These are phyloP conservation scores for Gryllus bimaculatus DNA, from an alignment of 1,140 invertebrate species.

Conservation along the genomic window DNA sequence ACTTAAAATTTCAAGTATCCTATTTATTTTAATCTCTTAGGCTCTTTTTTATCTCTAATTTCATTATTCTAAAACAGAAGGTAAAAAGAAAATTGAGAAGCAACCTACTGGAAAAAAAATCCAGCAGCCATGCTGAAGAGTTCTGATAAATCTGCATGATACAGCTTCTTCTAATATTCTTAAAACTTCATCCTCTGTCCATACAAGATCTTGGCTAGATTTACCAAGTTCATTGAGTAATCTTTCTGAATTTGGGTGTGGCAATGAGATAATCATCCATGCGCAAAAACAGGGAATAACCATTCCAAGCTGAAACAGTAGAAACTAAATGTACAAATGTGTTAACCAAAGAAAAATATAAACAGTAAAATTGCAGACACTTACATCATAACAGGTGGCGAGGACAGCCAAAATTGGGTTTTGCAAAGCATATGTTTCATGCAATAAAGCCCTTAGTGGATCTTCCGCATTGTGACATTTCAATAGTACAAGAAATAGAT, in stretches of 20 bases:
- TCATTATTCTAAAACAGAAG: too few relatives aligned
- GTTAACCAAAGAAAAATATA: not conserved
- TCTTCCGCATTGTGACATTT: constrained; percentile 55
- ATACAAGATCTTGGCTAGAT: constrained; percentile 7
- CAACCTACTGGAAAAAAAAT: constrained; percentile 52
- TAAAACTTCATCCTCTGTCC: constrained; percentile 1
- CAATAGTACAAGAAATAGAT: constrained; percentile 50
- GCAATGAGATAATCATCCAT: constrained; percentile 43
- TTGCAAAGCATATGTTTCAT: constrained; percentile 41
- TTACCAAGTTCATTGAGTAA: not conserved
- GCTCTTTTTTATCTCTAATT: too few relatives aligned
- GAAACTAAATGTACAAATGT: not conserved
- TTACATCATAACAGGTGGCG: constrained; percentile 56
- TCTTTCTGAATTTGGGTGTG: not conserved
- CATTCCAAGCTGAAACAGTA: constrained; percentile 47
- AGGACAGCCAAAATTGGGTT: constrained; percentile 50
- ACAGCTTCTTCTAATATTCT: constrained; percentile 41
- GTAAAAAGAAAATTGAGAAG: not conserved
- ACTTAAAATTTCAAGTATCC: too few relatives aligned
- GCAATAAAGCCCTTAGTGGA: constrained; percentile 49
- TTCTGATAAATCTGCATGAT: constrained; percentile 39
- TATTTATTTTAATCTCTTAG: too few relatives aligned
- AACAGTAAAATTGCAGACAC: not conserved
- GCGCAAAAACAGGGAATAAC: constrained; percentile 49
- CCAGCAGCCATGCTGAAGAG: constrained; percentile 44